A percentile compares a stretch with the other conserved stretches of the same genome.
Conservation (phyloP, 1,140 invertebrate genomes). For the Neodiprion pinetum region DNA sequence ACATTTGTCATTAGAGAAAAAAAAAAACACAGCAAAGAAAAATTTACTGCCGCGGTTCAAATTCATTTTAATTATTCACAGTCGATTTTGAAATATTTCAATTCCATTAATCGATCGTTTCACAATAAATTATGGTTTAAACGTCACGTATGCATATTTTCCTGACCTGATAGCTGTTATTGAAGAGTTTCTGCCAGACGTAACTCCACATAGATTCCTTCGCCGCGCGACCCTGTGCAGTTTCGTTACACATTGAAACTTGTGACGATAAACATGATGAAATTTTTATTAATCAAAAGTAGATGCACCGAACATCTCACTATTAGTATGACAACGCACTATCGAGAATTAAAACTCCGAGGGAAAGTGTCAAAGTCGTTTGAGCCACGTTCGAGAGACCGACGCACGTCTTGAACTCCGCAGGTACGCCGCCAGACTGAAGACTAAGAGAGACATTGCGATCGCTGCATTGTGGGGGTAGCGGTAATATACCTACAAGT, state of each 20-base stretch:
- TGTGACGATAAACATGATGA: background rate
- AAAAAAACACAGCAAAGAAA: no score
- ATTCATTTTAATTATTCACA: no score
- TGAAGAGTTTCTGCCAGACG: background rate
- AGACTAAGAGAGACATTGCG: background rate
- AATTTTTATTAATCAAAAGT: background rate
- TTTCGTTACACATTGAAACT: background rate
- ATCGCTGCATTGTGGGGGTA: background rate
- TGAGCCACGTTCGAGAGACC: background rate
- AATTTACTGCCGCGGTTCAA: no score
- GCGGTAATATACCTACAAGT: background rate
- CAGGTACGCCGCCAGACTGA: background rate
- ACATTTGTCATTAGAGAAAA: no score
- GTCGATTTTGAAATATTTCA: no score
- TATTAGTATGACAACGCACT: no score
- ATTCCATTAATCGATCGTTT: no score
- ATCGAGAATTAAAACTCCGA: no score
- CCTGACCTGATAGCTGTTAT: background rate
- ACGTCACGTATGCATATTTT: background rate
- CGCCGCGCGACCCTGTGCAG: background rate
- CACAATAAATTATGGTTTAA: no score
- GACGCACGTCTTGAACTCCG: background rate
- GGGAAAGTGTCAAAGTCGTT: background rate
- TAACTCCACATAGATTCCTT: background rate
- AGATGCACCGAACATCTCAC: background rate